These are phyloP conservation scores for Caerostris darwini DNA, from an alignment of 1,140 invertebrate species.

Conservation along the genomic window DNA sequence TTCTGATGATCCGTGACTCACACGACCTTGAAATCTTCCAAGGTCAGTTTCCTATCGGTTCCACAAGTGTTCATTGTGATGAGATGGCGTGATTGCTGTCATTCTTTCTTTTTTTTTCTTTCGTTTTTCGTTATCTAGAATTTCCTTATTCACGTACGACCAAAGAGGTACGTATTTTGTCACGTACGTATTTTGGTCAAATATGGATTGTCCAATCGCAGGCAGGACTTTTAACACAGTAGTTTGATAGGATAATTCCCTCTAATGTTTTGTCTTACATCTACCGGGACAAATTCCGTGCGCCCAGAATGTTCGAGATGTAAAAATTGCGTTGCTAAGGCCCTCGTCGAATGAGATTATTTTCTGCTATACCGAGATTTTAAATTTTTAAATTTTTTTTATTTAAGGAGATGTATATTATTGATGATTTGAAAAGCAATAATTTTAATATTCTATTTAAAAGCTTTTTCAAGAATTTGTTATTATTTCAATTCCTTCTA, in stretches of 20 bases:
- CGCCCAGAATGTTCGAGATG: no score
- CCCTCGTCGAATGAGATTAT: no score
- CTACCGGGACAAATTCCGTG: neutral
- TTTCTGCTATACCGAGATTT: no score
- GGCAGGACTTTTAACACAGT: neutral
- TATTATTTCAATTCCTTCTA: no score
- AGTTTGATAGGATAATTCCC: neutral
- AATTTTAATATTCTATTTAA: no score
- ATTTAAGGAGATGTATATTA: no score
- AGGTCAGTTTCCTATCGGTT: neutral
- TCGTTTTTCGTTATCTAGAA: conserved; percentile 13
- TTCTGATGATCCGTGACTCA: conserved; percentile 27
- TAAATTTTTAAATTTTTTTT: no score
- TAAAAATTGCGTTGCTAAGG: no score
- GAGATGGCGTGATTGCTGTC: conserved; percentile 19
- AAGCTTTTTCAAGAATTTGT: no score
- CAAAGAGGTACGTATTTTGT: neutral
- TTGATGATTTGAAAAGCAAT: no score
- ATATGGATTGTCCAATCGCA: conserved; percentile 1
- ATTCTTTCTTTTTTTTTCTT: neutral
- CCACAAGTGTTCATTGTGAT: conserved; percentile 32
- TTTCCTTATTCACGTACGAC: conserved; percentile 10
- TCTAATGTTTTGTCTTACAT: neutral
- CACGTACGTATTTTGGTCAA: neutral
- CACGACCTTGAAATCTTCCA: conserved; percentile 2